Evolutionary conservation across 2,797 vertebrate genomes (phyloP), one percentile per base, ranked within the genome.

Genomic region (Gorsachius magnificus): DNA sequence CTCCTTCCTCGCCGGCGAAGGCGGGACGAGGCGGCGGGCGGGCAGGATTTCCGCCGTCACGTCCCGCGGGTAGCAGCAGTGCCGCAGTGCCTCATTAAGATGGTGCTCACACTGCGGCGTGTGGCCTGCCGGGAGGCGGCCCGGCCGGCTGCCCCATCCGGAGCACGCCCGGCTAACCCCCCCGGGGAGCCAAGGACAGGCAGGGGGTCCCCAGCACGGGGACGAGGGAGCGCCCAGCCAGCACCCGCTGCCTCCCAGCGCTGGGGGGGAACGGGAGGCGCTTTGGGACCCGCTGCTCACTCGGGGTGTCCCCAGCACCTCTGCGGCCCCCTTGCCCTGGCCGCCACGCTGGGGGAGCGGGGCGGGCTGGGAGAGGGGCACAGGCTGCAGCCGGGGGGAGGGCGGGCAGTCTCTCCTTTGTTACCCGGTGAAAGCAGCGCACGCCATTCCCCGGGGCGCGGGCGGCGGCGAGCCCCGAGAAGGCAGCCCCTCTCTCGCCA

Each of bases 1-100:
- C 71, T 92, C 41, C 72, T 65, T 53, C 35, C 45, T 56, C 16
- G 1, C 31, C 4, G 11, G 66, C 3, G 63, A 81, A 90, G 94
- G 93, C 93, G 91, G 90, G 90, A 36, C 43, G 25, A 58, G 69
- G 36, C 31, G 11, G 72, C 28, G 4, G 84, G 29, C 45, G 45
- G 93, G 91, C 93, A 85, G 97, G 94, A 96, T 96, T 95, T 96
- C 97, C 95, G 94, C 93, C 12, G 88, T 97, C 97, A 97, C 96
- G 97, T 96, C 93, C 87, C 84, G 8, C 60, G 75, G 35, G 93
- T n/a, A 82, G 91, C 74, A 13, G 65, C 45, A 2, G 29, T 89
- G 81, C 88, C 46, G 64, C 89, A 87, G 93, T 96, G 95, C 63
- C 91, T 95, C 74, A 70, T 90, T 93, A 35, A 75, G 41, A 93